A percentile compares a stretch with the other conserved stretches of the same genome.
Evolutionary conservation across 2,797 vertebrate genomes (phyloP).

Genomic region (Anguilla pacifica): DNA sequence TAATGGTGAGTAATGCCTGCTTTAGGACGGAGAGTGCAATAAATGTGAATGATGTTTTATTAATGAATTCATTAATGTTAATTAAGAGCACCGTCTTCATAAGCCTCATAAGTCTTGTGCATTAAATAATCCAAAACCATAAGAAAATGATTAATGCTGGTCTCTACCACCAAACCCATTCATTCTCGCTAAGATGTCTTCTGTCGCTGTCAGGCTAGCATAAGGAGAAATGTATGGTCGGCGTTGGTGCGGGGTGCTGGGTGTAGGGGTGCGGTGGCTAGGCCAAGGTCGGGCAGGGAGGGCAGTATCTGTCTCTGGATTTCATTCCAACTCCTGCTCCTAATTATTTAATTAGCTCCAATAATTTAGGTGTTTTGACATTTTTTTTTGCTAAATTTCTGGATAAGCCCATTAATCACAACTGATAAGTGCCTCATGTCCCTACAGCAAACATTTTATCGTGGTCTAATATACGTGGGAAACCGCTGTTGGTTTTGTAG

Average conservation of each 20-base stretch:
- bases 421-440: neutral
- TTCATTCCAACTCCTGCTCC: neutral
- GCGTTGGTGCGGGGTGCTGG: neutral
- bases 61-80: slow-evolving; percentile 1
- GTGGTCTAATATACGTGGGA: too few relatives aligned
- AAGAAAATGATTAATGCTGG: neutral
- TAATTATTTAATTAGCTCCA: neutral
- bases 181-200: neutral
- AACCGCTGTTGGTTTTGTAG: too few relatives aligned
- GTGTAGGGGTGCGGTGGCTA: neutral
- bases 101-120: neutral
- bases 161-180: neutral
- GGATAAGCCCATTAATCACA: neutral
- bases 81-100: neutral
- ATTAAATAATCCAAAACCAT: neutral
- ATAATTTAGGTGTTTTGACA: neutral
- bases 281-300: neutral
- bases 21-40: neutral
- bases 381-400: neutral
- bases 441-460: neutral
- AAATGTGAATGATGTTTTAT: slow-evolving; percentile 6
- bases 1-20: slow-evolving; percentile 12
- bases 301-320: neutral
- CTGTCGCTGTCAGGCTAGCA: neutral
- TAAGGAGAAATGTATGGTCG: neutral